Evolutionary conservation across 1,140 invertebrate species (phyloP), one percentile per base, ranked within the genome.

Genomic region (Drosophila takahashii): DNA sequence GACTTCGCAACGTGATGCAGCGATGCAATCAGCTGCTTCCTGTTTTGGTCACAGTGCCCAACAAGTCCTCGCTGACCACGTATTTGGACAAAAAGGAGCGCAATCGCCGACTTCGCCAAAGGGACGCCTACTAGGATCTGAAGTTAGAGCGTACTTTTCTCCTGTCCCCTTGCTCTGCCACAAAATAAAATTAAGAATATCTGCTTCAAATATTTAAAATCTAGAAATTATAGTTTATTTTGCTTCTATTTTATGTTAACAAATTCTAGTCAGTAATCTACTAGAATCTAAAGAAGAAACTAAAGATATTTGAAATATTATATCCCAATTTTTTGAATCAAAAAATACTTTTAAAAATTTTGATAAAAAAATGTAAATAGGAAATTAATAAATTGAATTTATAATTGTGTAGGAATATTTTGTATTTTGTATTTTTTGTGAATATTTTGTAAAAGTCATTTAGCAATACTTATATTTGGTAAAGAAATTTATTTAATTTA

Each of bases 21-120:
- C 70, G 51, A 11, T 84, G 79, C 50, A 45, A 72, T 0, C 60
- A 58, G 6, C 1, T 66, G 27, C 29, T 84, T 15, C 80, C 80
- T 5, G 18, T 84, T 0, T 3, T 84, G 3, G 11, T 84, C 0
- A 62, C 70, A 0, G 13, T 84, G 16, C 80, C 80, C 27, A 69
- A 54, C 4, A 84, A 84, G 26, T 8, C 37, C 18, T 64, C 65
- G 11, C 44, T 84, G 10, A 13, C 15, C 4, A 36, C 65, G 26
- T 84, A 83, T 15, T 29, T 83, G 56, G 79, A 83, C 18, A 77
- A 83, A 37, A 78, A 79, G 65, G 70, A 71, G 0, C 65, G 58
- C 0, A 18, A 42, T 2, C 70, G 72, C 3, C 66, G 79, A 9
- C 74, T 83, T 11, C 56, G 48, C 4, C 34, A 65, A 7, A 22